These are phyloP conservation scores for Tetrax tetrax DNA, from an alignment of 2,113 vertebrate genomes.

Conservation along the genomic window DNA sequence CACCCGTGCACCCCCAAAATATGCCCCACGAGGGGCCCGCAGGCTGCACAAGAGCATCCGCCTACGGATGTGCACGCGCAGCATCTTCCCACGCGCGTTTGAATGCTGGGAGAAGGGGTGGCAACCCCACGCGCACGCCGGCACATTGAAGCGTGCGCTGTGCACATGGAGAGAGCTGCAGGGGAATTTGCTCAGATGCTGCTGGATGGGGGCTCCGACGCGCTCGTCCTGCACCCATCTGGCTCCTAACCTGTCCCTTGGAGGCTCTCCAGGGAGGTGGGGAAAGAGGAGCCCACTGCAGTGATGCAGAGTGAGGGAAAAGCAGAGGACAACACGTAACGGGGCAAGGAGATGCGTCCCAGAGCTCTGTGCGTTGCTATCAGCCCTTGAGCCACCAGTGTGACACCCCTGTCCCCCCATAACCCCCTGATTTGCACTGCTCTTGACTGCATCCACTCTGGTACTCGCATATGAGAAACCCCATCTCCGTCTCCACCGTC, in stretches of 20 bases:
- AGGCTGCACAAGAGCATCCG: neutral
- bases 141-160: too few relatives aligned
- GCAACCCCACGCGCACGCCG: accelerated
- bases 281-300: neutral
- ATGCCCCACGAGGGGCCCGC: accelerated
- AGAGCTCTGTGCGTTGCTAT: neutral
- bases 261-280: neutral
- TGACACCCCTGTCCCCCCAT: neutral
- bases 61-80: accelerated
- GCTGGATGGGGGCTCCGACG: neutral
- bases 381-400: neutral
- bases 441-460: accelerated
- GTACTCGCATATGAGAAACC: accelerated
- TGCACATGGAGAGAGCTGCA: neutral
- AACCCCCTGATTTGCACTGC: neutral
- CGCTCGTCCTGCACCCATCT: neutral
- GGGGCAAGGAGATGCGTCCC: neutral
- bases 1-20: neutral
- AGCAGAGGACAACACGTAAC: neutral
- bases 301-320: accelerated
- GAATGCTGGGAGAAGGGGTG: accelerated
- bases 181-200: neutral
- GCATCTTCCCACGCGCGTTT: neutral
- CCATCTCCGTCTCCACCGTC: neutral
- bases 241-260: neutral